These are phyloP conservation scores for Patella pellucida DNA, from an alignment of 2,888 invertebrate genomes.

Conservation along the genomic window DNA sequence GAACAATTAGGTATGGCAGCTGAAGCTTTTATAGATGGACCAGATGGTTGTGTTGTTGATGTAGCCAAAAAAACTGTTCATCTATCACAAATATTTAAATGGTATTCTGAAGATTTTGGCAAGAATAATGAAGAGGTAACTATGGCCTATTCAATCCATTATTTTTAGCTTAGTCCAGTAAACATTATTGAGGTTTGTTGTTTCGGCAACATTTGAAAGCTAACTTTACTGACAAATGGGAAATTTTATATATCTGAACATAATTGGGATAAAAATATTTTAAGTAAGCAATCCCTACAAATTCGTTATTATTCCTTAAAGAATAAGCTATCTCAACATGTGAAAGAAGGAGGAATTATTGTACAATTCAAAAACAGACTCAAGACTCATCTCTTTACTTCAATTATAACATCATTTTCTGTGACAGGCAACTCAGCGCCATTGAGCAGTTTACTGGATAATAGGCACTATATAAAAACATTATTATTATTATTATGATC, in stretches of 20 bases:
- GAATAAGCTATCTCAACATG: too few relatives aligned
- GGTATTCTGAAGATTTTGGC: slow-evolving; percentile 73
- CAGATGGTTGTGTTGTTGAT: slow-evolving; percentile 69
- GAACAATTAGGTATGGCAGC: slow-evolving; percentile 62
- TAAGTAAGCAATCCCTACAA: too few relatives aligned
- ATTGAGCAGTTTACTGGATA: not conserved
- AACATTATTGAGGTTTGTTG: not conserved
- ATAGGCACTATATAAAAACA: not conserved
- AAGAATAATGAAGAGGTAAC: slow-evolving; percentile 59
- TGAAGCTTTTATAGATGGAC: slow-evolving; percentile 68
- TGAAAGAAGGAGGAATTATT: too few relatives aligned
- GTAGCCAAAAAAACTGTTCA: slow-evolving; percentile 62
- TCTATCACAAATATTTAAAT: slow-evolving; percentile 72
- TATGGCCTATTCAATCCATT: not conserved
- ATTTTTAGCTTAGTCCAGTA: not conserved
- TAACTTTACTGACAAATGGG: not conserved
- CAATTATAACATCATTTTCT: not conserved
- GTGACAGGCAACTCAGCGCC: too few relatives aligned
- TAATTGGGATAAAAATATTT: too few relatives aligned
- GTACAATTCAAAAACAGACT: too few relatives aligned
- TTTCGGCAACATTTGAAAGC: not conserved
- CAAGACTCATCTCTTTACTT: not conserved
- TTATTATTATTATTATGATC: too few relatives aligned
- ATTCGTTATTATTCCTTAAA: too few relatives aligned
- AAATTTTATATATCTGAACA: too few relatives aligned